Conservation (phyloP, 2,113 vertebrate species). For the Psephotus haematonotus region DNA sequence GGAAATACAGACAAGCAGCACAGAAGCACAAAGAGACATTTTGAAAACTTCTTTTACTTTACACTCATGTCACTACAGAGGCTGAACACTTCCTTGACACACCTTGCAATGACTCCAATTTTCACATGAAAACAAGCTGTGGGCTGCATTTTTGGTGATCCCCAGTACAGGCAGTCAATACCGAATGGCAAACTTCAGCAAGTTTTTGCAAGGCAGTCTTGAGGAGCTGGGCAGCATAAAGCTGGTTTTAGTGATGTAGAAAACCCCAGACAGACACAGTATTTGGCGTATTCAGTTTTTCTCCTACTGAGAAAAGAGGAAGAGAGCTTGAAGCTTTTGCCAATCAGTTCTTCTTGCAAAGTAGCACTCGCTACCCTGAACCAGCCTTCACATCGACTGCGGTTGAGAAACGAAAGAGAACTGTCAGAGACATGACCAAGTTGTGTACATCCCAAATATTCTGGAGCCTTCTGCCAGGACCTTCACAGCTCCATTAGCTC, state of each 20-base stretch:
- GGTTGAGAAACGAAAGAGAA: background rate
- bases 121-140: background rate
- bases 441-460: background rate
- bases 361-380: background rate
- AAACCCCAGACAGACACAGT: background rate
- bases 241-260: background rate
- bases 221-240: background rate
- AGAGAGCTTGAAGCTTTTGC: background rate
- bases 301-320: background rate
- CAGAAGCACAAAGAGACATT: background rate
- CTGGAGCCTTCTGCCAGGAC: background rate
- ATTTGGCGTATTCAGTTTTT: background rate
- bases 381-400: background rate
- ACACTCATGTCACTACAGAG: background rate
- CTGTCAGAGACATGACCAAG: background rate
- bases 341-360: background rate
- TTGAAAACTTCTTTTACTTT: background rate
- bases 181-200: background rate
- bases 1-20: background rate
- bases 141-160: background rate
- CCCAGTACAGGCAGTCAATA: background rate
- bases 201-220: background rate
- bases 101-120: background rate
- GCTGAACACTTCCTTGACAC: background rate
- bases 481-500: background rate